A percentile compares a stretch with the other conserved stretches of the same genome.
phyloP scores from a whole-genome alignment of 1,140 invertebrate species.

The Drosophila kanapiae region DNA sequence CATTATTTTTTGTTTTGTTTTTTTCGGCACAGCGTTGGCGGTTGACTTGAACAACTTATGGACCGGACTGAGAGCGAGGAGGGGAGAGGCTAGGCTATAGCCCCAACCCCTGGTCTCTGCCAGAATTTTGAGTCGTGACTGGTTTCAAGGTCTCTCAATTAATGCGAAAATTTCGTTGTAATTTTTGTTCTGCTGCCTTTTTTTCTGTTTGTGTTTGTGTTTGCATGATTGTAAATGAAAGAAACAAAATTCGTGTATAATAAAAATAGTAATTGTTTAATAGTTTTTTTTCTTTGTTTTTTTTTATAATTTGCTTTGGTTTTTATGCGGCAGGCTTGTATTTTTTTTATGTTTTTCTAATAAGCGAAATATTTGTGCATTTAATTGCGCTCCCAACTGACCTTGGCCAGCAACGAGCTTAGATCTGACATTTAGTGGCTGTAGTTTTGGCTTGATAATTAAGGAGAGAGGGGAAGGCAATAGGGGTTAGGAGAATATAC shows the following conservation, averaged over 20 bases:
- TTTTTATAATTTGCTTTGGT: constrained; percentile 29
- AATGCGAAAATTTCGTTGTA: constrained; percentile 81
- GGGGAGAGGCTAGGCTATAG: constrained; percentile 3
- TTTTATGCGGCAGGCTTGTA: constrained; percentile 47
- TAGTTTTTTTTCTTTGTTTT: constrained; percentile 34
- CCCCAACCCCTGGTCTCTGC: constrained; percentile 62
- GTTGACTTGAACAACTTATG: constrained; percentile 63
- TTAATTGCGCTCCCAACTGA: constrained; percentile 71
- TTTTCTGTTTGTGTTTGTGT: constrained; percentile 49
- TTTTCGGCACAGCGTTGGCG: constrained; percentile 67
- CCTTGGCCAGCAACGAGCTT: constrained; percentile 45
- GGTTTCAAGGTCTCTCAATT: constrained; percentile 81
- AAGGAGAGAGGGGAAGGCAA: not conserved
- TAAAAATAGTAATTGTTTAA: constrained; percentile 81
- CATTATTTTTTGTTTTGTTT: constrained; percentile 28
- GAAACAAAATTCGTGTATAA: constrained; percentile 78
- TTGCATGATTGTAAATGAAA: constrained; percentile 70
- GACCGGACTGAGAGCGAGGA: constrained; percentile 29
- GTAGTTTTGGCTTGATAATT: constrained; percentile 15
- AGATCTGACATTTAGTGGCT: constrained; percentile 51
- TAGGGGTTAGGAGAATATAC: not conserved
- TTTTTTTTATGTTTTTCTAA: constrained; percentile 73
- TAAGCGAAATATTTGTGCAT: constrained; percentile 76
- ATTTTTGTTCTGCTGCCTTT: constrained; percentile 49
- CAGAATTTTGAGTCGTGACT: constrained; percentile 80